A percentile compares a stretch with the other conserved stretches of the same genome.
Evolutionary conservation across 2,888 invertebrate genomes (phyloP).

Genomic region (Caenorhabditis sulstoni): DNA sequence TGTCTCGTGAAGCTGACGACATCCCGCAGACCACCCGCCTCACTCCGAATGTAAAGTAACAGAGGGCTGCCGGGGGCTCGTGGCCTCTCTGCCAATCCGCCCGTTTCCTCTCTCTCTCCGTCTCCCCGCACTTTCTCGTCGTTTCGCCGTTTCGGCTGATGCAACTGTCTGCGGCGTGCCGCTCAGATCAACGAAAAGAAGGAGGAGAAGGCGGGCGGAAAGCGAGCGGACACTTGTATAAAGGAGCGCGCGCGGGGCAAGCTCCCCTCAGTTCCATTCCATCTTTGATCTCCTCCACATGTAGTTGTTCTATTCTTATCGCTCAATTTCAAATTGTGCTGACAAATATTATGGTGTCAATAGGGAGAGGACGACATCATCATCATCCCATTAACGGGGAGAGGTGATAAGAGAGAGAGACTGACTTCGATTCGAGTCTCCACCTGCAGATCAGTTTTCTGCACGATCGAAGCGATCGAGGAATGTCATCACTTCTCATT

Average conservation of each 20-base stretch:
- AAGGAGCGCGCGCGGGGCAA: constrained; percentile 21
- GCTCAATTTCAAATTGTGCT: constrained; percentile 26
- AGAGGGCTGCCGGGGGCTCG: not conserved
- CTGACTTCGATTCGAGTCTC: constrained; percentile 2
- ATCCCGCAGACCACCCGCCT: not conserved
- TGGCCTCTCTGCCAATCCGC: not conserved
- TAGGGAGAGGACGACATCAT: not conserved
- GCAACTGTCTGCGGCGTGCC: constrained; percentile 53
- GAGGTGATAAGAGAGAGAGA: not conserved
- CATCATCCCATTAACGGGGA: not conserved
- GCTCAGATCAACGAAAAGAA: constrained; percentile 35
- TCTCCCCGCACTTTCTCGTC: constrained; percentile 32
- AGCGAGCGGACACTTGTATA: constrained; percentile 21
- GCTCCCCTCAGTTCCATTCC: too few species aligned
- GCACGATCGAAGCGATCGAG: constrained; percentile 12
- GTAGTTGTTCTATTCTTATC: constrained; percentile 7
- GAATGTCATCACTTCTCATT: constrained; percentile 41
- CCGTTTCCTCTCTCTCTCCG: constrained; percentile 33
- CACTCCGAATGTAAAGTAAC: not conserved
- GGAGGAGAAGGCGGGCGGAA: not conserved
- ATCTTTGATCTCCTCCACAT: constrained; percentile 10
- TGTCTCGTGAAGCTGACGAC: too few species aligned
- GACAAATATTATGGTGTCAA: constrained; percentile 17
- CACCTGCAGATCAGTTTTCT: too few species aligned
- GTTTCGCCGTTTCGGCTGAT: constrained; percentile 49